Base-by-base conservation (phyloP, 2,888 invertebrate species). In the Drosophila differens region DNA sequence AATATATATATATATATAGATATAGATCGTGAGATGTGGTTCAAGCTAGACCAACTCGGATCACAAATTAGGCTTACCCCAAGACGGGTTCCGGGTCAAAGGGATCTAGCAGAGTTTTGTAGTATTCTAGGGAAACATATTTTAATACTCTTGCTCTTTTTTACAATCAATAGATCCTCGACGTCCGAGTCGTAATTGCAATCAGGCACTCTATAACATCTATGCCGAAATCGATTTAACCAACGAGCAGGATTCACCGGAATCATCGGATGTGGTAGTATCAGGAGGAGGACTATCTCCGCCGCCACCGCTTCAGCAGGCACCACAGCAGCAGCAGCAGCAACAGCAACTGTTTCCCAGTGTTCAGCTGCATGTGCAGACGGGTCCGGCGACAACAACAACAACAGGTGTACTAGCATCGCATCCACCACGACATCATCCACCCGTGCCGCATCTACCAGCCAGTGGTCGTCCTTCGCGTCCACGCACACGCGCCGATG, bases 181-280 rank as follows among this genome's bases (percentile, higher is more conserved):
- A 12, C 79, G 86, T 19, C 12, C 65, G 16, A 57, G n/a, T 39
- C 61, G 72, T 3, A 70, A 80, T 25, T 80, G 76, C 41, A 69
- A 76, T 33, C 82, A 74, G 54, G 65, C 65, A 25, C 63, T 80
- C 12, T 87, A 89, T 6, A 90, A 89, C 32, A 83, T 90, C 6
- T 89, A 83, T 60, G 89, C 82, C 0, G 89, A 87, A 47, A 89
- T 87, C 3, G 89, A 87, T 53, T 59, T 87, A n/a, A 90, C 90
- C 57, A 78, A 81, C 41, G 86, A 86, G 4, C 72, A 74, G 71
- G 86, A 86, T 4, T 41, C 70, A 32, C 3, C 9, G 28, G 57
- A 57, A 47, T 47, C 47, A 25, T 47, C 28, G 25, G 47, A 47
- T 47, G 47, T 47, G 25, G 47, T 4, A 25, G 25, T 9, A 28